These are phyloP conservation scores for Allophyes oxyacanthae DNA, from an alignment of 2,888 invertebrate species.

Conservation along the genomic window DNA sequence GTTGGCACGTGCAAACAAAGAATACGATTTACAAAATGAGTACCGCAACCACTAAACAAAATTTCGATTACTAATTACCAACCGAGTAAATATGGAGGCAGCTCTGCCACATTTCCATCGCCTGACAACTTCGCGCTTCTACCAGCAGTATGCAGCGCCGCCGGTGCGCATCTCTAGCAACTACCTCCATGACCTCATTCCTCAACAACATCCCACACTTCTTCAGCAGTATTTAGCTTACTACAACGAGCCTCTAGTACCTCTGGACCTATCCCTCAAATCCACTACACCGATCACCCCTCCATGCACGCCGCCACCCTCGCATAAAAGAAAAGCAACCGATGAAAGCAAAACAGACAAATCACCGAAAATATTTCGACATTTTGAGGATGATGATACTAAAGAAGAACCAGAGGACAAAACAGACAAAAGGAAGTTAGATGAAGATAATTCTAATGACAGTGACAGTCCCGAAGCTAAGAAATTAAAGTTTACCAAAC, in stretches of 20 bases:
- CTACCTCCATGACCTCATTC: constrained; percentile 82
- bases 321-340: constrained; percentile 84
- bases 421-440: constrained; percentile 68
- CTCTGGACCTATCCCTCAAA: constrained; percentile 94
- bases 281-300: constrained; percentile 93
- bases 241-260: constrained; percentile 90
- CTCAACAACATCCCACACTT: constrained; percentile 82
- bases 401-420: constrained; percentile 71
- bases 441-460: constrained; percentile 80
- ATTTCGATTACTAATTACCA: constrained; percentile 21
- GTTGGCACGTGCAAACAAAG: constrained; percentile 25
- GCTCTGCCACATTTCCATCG: constrained; percentile 83
- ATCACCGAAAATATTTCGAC: constrained; percentile 81
- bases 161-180: constrained; percentile 79
- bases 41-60: constrained; percentile 36
- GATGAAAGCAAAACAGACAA: constrained; percentile 77
- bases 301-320: constrained; percentile 93
- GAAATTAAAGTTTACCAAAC: constrained; percentile 83
- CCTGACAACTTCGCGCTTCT: constrained; percentile 78
- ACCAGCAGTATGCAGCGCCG: constrained; percentile 82
- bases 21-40: constrained; percentile 48
- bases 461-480: constrained; percentile 84
- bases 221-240: constrained; percentile 89
- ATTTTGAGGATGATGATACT: constrained; percentile 79
- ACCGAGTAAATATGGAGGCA: constrained; percentile 77